Base-by-base conservation (phyloP, 2,888 invertebrate genomes). In the Lasioglossum figueresi region DNA sequence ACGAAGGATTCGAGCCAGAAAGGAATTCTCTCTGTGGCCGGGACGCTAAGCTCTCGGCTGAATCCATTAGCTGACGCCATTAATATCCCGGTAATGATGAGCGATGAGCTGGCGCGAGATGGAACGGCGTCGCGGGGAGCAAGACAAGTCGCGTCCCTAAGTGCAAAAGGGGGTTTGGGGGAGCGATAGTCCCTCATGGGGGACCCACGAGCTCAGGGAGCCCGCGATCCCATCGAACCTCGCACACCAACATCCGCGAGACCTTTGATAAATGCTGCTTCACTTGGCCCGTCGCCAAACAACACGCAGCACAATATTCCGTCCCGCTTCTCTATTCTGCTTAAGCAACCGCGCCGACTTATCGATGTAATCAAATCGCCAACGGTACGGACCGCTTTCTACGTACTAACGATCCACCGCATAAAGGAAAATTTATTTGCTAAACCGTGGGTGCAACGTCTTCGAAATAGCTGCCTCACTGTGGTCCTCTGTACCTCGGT, bases 1-100 rank as follows among this genome's bases (percentile, higher is more conserved):
- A 72, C 74, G 74, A 81, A 56, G 75, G 72, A 37, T 56, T 31
- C 70, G 52, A 63, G 75, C 56, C 63, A 56, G 82, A 77, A 76
- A 79, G 85, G 87, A 90, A 91, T 90, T 91, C 91, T 92, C 89
- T 88, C 88, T 63, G 63, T 2, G 63, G 84, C 88, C 79, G 85
- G 31, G 63, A 43, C 37, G 79, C 79, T 83, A 73, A 85, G 88
- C 90, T 91, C 92, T 91, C 92, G 89, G 91, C 90, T 92, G 93
- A 93, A 93, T 93, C 93, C 93, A 93, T 93, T 93, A 93, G 93
- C 93, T 87, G 89, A 88, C 91, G 93, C 93, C 93, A 93, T 93
- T 93, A 93, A 93, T 93, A 93, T 93, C 92, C 88, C 82, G 87
- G 92, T 93, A 93, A 93, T 93, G 93, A 93, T 93, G 93, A 93